Base-by-base conservation (phyloP, 2,113 vertebrate species). In the Hypocryptadius cinnamomeus region DNA sequence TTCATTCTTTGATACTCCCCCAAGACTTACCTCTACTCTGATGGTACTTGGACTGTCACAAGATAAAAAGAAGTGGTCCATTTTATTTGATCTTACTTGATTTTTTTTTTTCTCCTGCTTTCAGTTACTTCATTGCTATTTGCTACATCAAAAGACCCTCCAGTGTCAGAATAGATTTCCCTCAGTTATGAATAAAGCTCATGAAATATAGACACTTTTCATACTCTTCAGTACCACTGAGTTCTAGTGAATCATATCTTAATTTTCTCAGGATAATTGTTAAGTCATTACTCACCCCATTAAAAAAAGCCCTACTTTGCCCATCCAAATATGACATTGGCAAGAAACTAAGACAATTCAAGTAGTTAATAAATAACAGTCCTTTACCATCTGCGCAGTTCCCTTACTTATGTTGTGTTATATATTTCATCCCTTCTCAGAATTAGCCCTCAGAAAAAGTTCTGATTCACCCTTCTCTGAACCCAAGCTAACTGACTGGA, bases 401-500 rank as follows among this genome's bases (percentile, higher is more conserved):
- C 64, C 86, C 86, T 69, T 70, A 31, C 37, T 93, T 64, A 44
- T 16, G 21, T 44, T 76, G 9, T 14, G 31, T 59, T 95, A 71
- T 83, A 88, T 91, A 83, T 92, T 94, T 94, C 73, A 22, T 50
- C 27, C 92, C 87, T 57, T 96, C 78, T 91, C 72, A 73, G 79
- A 37, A 91, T 37, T 16, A 83, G 35, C 70, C 50, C 73, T 88
- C 72, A 77, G 69, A 94, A 84, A 82, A 27, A 61, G n/a, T 72
- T 91, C 33, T 47, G 74, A 18, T 81, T 87, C 84, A 92, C 63
- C 86, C 68, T 96, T 30, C 79, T 94, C 79, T 91, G 73, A 97
- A 96, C 61, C 51, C 76, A 94, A 92, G 64, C 91, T 81, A 85
- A 73, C 74, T 91, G 65, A 66, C 42, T 94, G 37, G 79, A 95